Percentiles rank a stretch among this genome's conserved stretches.
phyloP scores from a whole-genome alignment of 2,113 vertebrate genomes.

The human (Homo sapiens) region DNA sequence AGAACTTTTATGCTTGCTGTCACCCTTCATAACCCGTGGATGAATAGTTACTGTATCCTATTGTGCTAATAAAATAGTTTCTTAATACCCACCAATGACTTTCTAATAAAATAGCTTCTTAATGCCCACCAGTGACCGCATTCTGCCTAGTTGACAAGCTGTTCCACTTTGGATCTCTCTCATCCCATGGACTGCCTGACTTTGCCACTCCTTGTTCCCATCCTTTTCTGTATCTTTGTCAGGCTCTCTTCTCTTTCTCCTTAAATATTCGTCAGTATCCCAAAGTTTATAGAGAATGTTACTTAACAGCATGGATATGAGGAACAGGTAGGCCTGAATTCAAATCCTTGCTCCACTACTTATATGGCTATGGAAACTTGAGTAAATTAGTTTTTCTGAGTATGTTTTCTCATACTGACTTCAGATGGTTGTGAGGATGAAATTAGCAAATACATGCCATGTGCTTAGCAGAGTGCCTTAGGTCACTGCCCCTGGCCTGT shows the following conservation, averaged over 20 bases:
- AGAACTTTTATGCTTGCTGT: background rate
- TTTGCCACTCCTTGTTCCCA: background rate
- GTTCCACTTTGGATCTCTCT: accelerated
- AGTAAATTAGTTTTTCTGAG: background rate
- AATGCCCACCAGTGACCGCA: background rate
- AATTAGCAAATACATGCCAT: background rate
- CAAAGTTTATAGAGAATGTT: background rate
- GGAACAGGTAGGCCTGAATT: background rate
- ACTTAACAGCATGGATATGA: background rate
- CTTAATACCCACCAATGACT: background rate
- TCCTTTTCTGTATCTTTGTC: background rate
- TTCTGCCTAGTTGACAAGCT: background rate
- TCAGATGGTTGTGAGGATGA: background rate
- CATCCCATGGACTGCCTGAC: too few species aligned
- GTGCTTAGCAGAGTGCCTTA: background rate
- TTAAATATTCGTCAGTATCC: background rate
- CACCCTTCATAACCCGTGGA: background rate
- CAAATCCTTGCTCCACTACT: background rate
- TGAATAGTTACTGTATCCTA: background rate
- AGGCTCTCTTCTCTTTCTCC: background rate
- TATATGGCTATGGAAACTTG: background rate
- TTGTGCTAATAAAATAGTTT: background rate
- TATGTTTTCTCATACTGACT: background rate
- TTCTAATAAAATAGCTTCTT: background rate
- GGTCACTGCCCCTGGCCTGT: background rate